Evolutionary conservation across 2,113 vertebrate species (phyloP), one percentile per base, ranked within the genome.

Genomic region (Lampris megalopsis): DNA sequence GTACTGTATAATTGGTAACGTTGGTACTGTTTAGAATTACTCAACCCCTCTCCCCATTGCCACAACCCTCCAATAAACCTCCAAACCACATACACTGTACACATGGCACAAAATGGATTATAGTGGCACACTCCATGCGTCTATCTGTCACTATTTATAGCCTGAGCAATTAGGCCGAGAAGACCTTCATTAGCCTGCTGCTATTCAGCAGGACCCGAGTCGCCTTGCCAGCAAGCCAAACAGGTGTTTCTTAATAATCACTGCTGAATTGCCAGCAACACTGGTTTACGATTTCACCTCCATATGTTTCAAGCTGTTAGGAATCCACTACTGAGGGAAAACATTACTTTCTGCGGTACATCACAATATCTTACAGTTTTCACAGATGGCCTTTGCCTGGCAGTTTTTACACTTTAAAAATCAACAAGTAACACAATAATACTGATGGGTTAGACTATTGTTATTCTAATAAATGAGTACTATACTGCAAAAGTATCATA

Each of bases 181-280:
- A 91, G 90, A 92, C 94, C 93, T 94, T 94, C 91, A 95, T 94
- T 95, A 94, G 90, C 93, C 92, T 74, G 80, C 91, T 92, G 87
- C 90, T 90, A 90, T 93, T 92, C 84, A 87, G 86, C 86, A 64
- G 85, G 92, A 94, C 91, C 92, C 84, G 84, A 86, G 89, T 92
- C 63, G 77, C 91, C 88, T 88, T 89, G 90, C 91, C 89, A 92
- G 91, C 88, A 82, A 91, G 87, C 83, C 82, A 92, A 94, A 94
- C 94, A 95, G 93, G 93, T 95, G 94, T 94, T 94, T 87, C 85
- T 92, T 90, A 93, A 94, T 94, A 93, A 93, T 93, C 86, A 83
- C 82, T 63, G 86, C 88, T 80, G 82, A 92, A 92, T 84, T 94
- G 93, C 91, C 93, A 93, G 79, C 78, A 91, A 92, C 87, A 91